Conservation (phyloP, 2,113 vertebrate species). For the Steatornis caripensis region DNA sequence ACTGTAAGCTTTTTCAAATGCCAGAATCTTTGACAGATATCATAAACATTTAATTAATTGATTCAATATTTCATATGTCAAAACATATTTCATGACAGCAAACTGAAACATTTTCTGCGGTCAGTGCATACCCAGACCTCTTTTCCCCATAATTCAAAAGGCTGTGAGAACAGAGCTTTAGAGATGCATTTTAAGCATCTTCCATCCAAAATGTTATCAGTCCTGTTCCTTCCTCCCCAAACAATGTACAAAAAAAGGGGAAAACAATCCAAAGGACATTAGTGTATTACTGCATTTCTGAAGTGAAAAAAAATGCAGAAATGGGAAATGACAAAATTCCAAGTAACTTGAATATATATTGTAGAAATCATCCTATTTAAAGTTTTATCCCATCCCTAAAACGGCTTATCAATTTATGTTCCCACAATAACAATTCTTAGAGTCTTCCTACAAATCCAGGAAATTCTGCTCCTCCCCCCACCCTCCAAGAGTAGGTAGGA, state of each 20-base stretch:
- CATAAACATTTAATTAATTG: conserved; percentile 28
- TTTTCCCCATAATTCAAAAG: background rate
- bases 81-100: background rate
- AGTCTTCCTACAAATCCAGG: background rate
- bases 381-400: background rate
- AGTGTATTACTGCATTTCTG: background rate
- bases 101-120: background rate
- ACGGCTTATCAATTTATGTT: background rate
- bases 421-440: background rate
- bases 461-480: too few species aligned
- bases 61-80: conserved; percentile 1
- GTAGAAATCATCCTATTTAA: background rate
- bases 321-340: background rate
- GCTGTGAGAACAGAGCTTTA: background rate
- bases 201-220: background rate
- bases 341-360: background rate
- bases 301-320: background rate
- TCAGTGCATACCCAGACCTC: background rate
- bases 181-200: background rate
- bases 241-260: background rate
- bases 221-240: background rate
- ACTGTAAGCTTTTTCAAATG: conserved; percentile 43
- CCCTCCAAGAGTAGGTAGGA: background rate
- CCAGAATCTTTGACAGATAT: conserved; percentile 53
- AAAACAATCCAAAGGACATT: background rate